These are phyloP conservation scores for Macquaria ambigua DNA, from an alignment of 2,113 vertebrate genomes.

Conservation along the genomic window DNA sequence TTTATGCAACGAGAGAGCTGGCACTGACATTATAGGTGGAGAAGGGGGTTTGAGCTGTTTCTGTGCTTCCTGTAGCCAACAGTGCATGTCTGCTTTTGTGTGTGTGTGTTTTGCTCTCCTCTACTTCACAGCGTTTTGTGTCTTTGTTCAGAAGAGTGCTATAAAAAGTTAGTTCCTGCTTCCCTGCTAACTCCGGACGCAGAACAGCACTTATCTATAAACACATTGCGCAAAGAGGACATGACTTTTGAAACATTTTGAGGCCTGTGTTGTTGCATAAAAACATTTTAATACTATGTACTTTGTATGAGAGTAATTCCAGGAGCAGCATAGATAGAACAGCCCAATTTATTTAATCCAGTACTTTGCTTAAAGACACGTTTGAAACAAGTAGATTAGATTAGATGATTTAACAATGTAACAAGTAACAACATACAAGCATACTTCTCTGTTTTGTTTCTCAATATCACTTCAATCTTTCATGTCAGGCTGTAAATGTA, in stretches of 20 bases:
- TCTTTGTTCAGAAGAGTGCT: slow-evolving; percentile 48
- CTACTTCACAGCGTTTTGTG: slow-evolving; percentile 13
- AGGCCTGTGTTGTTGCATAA: neutral
- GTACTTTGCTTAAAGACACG: neutral
- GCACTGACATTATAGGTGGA: neutral
- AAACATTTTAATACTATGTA: neutral
- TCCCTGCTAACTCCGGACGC: slow-evolving; percentile 40
- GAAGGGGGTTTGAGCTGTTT: neutral
- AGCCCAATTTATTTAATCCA: neutral
- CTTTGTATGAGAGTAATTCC: neutral
- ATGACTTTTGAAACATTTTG: slow-evolving; percentile 8
- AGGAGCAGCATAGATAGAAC: neutral
- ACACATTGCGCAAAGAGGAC: slow-evolving; percentile 50
- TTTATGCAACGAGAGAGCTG: slow-evolving; percentile 12
- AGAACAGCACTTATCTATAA: slow-evolving; percentile 56
- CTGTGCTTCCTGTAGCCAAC: neutral
- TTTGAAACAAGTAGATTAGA: neutral
- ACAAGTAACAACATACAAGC: neutral
- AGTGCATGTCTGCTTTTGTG: neutral
- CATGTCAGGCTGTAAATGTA: neutral
- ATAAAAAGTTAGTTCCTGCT: slow-evolving; percentile 59
- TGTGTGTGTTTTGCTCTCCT: slow-evolving; percentile 3
- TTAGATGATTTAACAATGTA: too few relatives aligned
- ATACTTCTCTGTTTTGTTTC: neutral
- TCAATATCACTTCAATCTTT: neutral